These are phyloP conservation scores for Tenthredo amoena DNA, from an alignment of 2,888 invertebrate genomes.

Conservation along the genomic window DNA sequence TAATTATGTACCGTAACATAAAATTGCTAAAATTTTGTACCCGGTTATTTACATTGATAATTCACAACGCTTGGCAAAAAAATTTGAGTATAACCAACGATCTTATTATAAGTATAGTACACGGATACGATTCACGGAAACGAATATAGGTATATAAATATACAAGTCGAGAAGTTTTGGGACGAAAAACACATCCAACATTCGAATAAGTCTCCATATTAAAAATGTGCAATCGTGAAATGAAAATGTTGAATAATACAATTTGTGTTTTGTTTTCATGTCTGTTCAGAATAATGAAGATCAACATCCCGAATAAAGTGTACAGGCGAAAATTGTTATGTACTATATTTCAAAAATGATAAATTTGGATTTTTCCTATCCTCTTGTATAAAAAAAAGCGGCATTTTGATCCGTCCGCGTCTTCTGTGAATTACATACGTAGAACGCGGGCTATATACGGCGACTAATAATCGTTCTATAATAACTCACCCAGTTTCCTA, in stretches of 20 bases:
- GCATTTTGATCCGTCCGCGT: not conserved
- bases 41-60: not conserved
- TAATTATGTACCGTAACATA: not conserved
- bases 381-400: not conserved
- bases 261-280: not conserved
- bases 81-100: not conserved
- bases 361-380: not conserved
- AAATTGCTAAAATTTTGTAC: not conserved
- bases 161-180: not conserved
- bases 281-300: too few species aligned
- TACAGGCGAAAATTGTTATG: too few species aligned
- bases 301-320: too few species aligned
- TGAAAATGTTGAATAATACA: not conserved
- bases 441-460: not conserved
- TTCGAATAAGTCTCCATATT: not conserved
- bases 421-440: not conserved
- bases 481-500: slow-evolving; percentile 38
- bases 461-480: not conserved
- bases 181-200: not conserved
- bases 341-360: too few species aligned
- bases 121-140: not conserved
- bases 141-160: slow-evolving; percentile 6
- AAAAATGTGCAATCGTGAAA: too few species aligned
- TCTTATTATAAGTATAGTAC: not conserved
- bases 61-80: slow-evolving; percentile 3